Base-by-base conservation (phyloP, 2,113 vertebrate species). In the Lasiurus cinereus region DNA sequence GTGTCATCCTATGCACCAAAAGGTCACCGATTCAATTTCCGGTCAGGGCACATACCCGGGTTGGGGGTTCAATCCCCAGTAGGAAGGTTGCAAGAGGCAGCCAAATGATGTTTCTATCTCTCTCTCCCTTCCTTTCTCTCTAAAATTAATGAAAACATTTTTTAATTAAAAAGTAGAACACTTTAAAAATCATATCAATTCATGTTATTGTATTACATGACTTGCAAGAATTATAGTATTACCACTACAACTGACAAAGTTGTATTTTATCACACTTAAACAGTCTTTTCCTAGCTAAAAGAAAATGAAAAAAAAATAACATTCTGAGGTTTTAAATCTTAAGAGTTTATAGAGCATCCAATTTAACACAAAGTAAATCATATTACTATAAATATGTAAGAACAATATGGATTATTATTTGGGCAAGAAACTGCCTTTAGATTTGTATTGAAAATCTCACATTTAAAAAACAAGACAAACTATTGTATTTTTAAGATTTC, bases 381-480 rank as follows among this genome's bases (percentile, higher is more conserved):
- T 8, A 69, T 22, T 39, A 14, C 15, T 33, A 50, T 24, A 78
- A 86, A 86, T 54, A 56, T 56, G 5, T 76, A 76, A 84, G 48
- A 54, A 84, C 7, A 76, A 92, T 18, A 48, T 39, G 24, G 36
- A 86, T 69, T 69, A 86, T 67, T 79, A 93, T 29, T 19, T 16
- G 15, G 64, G 69, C 21, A 79, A 78, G 69, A 92, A 92, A 59
- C 11, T 70, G 22, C 46, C 73, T 93, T 70, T 69, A 48, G 15
- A 48, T 67, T 67, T 8, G 21, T 59, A 64, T 70, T 59, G 39
- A 70, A 79, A 79, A 46, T 12, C 64, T 87, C 83, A 48, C 3
- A 59, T 48, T 86, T 93, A 33, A 48, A 79, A 79, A 87, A 93
- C 59, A 79, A 56, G 48, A 56, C 21, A 59, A 93, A 86, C 50